phyloP scores from a whole-genome alignment of 35 echinoderm and acorn worm species.

The Acanthaster planci region DNA sequence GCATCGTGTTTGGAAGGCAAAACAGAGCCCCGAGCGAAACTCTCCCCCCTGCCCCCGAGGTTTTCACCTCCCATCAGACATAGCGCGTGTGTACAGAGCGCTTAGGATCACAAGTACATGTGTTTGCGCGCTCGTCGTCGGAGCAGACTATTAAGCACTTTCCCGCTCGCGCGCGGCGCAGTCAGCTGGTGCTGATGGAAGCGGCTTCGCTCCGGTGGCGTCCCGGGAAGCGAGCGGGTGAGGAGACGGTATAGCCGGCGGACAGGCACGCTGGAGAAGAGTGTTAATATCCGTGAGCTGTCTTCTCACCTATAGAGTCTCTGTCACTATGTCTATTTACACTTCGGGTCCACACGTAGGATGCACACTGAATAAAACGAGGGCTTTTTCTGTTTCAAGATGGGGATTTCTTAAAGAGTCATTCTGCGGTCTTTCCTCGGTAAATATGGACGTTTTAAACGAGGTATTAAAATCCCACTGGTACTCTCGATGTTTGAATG shows the following conservation, averaged over 20 bases:
- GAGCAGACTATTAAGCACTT: conserved; percentile 22
- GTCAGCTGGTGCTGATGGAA: background rate
- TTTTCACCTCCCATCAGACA: conserved; percentile 6
- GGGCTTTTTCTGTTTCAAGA: background rate
- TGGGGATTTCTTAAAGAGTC: no score
- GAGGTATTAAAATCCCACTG: no score
- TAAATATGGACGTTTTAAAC: no score
- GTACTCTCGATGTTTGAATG: no score
- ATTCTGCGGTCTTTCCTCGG: no score
- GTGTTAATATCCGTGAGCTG: conserved; percentile 25
- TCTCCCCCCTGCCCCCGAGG: background rate
- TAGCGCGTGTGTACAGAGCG: conserved; percentile 13
- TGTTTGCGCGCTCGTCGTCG: background rate
- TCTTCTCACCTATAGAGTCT: conserved; percentile 22
- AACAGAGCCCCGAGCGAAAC: background rate
- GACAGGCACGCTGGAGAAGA: conserved; percentile 13
- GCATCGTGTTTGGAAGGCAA: conserved; percentile 29
- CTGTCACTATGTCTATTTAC: conserved; percentile 16
- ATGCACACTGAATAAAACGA: background rate
- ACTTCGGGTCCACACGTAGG: conserved; percentile 12
- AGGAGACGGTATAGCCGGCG: conserved; percentile 24
- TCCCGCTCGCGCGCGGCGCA: background rate
- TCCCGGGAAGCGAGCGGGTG: conserved; percentile 7
- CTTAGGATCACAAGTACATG: conserved; percentile 14
- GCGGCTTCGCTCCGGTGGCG: conserved; percentile 6